These are phyloP conservation scores for Kuschelorhynchus macadamiae DNA, from an alignment of 2,888 invertebrate genomes.

Conservation along the genomic window DNA sequence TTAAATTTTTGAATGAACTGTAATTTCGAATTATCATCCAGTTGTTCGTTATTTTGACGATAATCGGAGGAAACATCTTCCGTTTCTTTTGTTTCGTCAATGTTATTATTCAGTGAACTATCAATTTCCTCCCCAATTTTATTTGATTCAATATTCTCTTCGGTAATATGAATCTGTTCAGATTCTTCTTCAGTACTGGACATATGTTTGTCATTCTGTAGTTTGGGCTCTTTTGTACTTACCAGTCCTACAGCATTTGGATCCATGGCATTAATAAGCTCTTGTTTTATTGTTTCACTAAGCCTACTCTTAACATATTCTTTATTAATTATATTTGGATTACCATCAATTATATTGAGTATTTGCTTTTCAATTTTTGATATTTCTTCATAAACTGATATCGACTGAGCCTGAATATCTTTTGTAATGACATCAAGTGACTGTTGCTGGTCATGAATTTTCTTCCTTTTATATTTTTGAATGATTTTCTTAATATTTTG, in stretches of 20 bases:
- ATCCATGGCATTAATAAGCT: conserved; percentile 55
- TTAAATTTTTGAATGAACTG: conserved; percentile 59
- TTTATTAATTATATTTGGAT: conserved; percentile 70
- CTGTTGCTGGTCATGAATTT: conserved; percentile 50
- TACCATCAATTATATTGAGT: conserved; percentile 69
- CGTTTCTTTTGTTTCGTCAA: neutral
- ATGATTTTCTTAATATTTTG: conserved; percentile 58
- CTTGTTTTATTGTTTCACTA: conserved; percentile 62
- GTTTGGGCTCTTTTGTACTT: neutral
- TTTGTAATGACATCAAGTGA: conserved; percentile 59
- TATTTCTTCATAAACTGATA: conserved; percentile 68
- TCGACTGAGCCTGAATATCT: conserved; percentile 63
- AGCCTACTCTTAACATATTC: conserved; percentile 69
- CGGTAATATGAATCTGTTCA: neutral
- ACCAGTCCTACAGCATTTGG: conserved; percentile 9
- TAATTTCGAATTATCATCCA: conserved; percentile 48
- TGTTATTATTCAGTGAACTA: conserved; percentile 13
- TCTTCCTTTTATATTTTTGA: conserved; percentile 58
- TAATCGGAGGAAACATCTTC: neutral
- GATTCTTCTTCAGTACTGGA: neutral
- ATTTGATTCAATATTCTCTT: conserved; percentile 2
- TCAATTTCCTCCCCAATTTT: conserved; percentile 20
- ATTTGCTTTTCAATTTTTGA: conserved; percentile 69
- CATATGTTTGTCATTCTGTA: neutral
- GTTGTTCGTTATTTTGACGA: conserved; percentile 40